Percentiles rank a stretch among this genome's conserved stretches.
Evolutionary conservation across 2,888 invertebrate genomes (phyloP).

Genomic region (Teleogryllus oceanicus): DNA sequence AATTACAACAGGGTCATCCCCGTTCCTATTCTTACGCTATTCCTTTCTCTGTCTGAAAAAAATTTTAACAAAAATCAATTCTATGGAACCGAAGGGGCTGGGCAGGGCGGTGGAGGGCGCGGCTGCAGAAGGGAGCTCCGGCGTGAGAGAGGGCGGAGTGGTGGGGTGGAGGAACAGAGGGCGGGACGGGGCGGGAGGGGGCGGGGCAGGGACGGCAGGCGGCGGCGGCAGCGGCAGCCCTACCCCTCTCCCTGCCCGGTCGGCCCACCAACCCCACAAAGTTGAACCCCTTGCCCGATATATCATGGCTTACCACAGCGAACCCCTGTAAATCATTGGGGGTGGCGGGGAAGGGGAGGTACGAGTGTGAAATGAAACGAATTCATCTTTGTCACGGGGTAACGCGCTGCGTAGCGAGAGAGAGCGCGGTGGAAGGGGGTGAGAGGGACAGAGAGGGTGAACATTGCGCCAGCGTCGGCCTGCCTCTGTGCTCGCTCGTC

Average conservation of each 20-base stretch:
- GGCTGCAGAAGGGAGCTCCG: not conserved
- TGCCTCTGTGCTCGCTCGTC: not conserved
- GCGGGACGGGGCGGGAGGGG: not conserved
- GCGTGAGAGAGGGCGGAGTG: not conserved
- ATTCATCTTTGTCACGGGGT: slow-evolving; percentile 50
- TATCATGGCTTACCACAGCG: slow-evolving; percentile 68
- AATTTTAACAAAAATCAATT: not conserved
- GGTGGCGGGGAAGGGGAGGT: slow-evolving; percentile 49
- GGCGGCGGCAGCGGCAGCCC: not conserved
- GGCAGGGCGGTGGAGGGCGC: not conserved
- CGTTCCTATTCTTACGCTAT: slow-evolving; percentile 7
- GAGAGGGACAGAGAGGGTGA: not conserved
- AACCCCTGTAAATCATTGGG: slow-evolving; percentile 64
- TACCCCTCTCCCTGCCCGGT: not conserved
- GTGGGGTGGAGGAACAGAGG: not conserved
- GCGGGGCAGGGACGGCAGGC: not conserved
- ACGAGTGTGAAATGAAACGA: slow-evolving; percentile 53
- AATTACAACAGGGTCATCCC: not conserved
- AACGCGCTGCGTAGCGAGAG: slow-evolving; percentile 18
- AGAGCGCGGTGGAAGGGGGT: not conserved
- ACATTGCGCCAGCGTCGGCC: not conserved
- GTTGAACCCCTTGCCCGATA: slow-evolving; percentile 45
- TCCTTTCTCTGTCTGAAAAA: not conserved
- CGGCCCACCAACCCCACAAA: slow-evolving; percentile 30
- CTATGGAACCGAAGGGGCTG: not conserved